These are phyloP conservation scores for Caracal caracal DNA, from an alignment of 2,113 vertebrate genomes.

Conservation along the genomic window DNA sequence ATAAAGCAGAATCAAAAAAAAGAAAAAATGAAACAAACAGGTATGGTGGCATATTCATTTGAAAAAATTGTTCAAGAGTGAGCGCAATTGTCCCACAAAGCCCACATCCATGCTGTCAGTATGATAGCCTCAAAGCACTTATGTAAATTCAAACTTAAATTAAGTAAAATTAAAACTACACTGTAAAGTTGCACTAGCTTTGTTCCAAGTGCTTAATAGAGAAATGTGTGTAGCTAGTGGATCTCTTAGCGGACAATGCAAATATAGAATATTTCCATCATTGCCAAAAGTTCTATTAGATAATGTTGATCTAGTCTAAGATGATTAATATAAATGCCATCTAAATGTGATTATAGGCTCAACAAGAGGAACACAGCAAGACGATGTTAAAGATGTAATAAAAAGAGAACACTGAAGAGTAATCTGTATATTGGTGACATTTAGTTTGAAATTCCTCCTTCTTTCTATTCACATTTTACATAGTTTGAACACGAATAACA, in stretches of 20 bases:
- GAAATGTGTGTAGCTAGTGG: not conserved
- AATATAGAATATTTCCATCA: not conserved
- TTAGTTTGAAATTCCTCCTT: not conserved
- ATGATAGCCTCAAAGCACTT: not conserved
- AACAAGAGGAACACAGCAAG: not conserved
- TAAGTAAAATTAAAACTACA: not conserved
- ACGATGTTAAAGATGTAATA: not conserved
- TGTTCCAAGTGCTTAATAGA: not conserved
- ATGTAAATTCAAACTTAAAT: not conserved
- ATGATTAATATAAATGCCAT: not conserved
- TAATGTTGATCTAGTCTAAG: not conserved
- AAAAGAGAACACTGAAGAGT: not conserved
- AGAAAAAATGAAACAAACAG: not conserved
- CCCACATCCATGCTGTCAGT: not conserved
- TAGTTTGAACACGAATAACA: not conserved
- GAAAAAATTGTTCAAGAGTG: not conserved
- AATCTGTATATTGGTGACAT: not conserved
- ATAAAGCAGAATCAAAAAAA: not conserved
- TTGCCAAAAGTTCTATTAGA: not conserved
- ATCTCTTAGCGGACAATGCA: not conserved
- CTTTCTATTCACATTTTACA: not conserved
- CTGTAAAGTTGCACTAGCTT: not conserved
- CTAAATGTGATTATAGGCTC: not conserved
- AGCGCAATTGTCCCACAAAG: not conserved
- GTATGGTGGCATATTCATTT: not conserved